Evolutionary conservation across 2,113 vertebrate species (phyloP).

Genomic region (Ondatra zibethicus): DNA sequence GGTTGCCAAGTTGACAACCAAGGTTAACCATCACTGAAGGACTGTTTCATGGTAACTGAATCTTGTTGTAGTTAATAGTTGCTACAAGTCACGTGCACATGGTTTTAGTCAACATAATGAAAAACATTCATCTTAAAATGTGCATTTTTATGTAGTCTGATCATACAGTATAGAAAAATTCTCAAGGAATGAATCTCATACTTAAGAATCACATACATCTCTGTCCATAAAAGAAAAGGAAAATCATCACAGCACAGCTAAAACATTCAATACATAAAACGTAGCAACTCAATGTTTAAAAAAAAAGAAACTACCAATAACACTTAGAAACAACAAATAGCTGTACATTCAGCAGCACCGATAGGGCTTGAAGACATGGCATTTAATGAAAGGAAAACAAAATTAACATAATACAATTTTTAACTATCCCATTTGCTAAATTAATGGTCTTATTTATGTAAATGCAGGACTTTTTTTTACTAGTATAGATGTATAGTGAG

Average conservation of each 20-base stretch:
- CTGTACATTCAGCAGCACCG: neutral
- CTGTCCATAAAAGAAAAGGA: neutral
- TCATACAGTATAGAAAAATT: neutral
- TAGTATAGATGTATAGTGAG: neutral
- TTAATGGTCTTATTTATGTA: neutral
- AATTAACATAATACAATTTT: neutral
- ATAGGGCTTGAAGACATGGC: neutral
- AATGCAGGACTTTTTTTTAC: neutral
- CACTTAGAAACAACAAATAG: neutral
- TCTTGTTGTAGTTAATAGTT: neutral
- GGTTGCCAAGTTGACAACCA: neutral
- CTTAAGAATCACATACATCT: neutral
- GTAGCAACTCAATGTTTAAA: neutral
- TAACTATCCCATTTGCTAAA: neutral
- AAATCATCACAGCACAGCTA: neutral
- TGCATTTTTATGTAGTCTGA: neutral
- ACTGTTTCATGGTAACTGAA: neutral
- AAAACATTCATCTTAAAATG: neutral
- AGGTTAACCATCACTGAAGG: neutral
- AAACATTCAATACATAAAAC: neutral
- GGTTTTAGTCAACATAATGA: neutral
- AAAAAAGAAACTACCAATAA: neutral
- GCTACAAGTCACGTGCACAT: neutral
- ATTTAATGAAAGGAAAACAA: neutral
- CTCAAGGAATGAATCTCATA: neutral